These are phyloP conservation scores for Upupa epops DNA, from an alignment of 2,113 vertebrate species.

Conservation along the genomic window DNA sequence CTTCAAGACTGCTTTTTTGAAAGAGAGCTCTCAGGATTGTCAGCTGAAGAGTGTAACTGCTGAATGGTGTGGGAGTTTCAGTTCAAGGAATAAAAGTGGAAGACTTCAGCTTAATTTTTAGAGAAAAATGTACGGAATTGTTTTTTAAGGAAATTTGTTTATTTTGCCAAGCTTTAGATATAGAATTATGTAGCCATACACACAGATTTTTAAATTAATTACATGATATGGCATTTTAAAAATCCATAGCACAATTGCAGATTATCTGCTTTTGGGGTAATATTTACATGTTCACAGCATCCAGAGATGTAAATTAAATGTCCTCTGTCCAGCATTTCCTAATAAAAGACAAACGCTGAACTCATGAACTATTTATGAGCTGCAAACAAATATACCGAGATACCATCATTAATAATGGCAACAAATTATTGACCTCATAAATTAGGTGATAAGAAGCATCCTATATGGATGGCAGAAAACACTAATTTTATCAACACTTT, in stretches of 20 bases:
- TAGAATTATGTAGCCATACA: neutral
- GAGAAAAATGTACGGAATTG: neutral
- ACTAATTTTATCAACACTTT: slow-evolving; percentile 44
- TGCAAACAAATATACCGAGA: neutral
- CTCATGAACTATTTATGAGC: neutral
- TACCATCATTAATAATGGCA: neutral
- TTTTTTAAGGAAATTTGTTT: neutral
- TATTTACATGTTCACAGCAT: neutral
- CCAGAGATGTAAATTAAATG: neutral
- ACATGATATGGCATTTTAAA: neutral
- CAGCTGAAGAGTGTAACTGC: neutral
- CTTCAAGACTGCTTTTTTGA: neutral
- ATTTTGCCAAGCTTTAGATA: neutral
- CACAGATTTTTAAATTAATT: neutral
- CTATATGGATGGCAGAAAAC: neutral
- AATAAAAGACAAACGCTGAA: neutral
- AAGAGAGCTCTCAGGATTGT: neutral
- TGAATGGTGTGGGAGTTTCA: neutral
- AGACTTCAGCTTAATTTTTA: neutral
- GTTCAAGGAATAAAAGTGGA: neutral
- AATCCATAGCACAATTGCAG: neutral
- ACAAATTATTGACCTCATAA: slow-evolving; percentile 12
- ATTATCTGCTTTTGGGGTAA: neutral
- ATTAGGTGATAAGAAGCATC: neutral
- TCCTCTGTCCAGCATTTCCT: neutral